A percentile compares a stretch with the other conserved stretches of the same genome.
Evolutionary conservation across 2,113 vertebrate species (phyloP).

Genomic region (Indri indri): DNA sequence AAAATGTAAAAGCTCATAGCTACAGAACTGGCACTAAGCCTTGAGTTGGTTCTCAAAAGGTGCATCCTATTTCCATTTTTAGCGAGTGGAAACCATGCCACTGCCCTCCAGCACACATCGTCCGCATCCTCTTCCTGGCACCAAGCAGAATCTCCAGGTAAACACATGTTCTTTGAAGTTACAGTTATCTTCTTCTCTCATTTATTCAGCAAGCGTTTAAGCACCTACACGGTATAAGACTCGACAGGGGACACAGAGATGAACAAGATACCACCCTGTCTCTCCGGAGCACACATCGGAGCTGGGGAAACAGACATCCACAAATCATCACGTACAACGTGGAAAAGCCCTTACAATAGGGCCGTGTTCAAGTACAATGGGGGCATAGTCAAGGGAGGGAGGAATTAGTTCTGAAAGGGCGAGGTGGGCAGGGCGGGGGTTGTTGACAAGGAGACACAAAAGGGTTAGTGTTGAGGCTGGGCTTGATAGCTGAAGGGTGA

Average conservation of each 20-base stretch:
- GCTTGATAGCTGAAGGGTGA: background rate
- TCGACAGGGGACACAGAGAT: background rate
- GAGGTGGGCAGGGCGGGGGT: conserved; percentile 36
- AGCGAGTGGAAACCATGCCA: background rate
- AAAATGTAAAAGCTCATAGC: background rate
- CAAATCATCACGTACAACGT: background rate
- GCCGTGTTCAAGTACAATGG: conserved; percentile 6
- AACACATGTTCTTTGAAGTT: background rate
- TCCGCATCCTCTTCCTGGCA: background rate
- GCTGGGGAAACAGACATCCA: background rate
- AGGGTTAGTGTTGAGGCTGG: background rate
- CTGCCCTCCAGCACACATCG: background rate
- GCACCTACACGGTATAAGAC: background rate
- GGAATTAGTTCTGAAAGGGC: background rate
- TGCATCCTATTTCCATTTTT: background rate
- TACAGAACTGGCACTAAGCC: background rate
- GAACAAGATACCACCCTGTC: background rate
- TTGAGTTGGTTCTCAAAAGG: background rate
- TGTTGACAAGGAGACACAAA: conserved; percentile 28
- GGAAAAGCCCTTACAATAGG: background rate
- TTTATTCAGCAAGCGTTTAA: background rate
- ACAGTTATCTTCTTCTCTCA: background rate
- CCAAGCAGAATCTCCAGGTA: background rate
- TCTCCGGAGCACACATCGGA: background rate
- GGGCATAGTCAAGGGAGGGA: background rate